These are phyloP conservation scores for Ochotona curzoniae DNA, from an alignment of 2,113 vertebrate genomes.

Conservation along the genomic window DNA sequence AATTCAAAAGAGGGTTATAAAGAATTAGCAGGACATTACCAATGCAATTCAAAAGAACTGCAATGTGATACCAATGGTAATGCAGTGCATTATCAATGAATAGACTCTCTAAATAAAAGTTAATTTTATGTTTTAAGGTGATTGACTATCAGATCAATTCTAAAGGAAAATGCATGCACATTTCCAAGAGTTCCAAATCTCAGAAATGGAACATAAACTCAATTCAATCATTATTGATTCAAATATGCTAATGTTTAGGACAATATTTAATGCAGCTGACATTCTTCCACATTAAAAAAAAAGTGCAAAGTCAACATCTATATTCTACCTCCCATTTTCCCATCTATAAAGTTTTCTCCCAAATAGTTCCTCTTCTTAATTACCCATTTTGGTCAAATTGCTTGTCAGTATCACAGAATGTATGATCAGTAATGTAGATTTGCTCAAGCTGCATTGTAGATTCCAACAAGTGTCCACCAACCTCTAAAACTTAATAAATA, in stretches of 20 bases:
- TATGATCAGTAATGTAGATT: neutral
- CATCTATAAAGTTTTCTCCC: neutral
- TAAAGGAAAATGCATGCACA: neutral
- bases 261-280: neutral
- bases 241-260: constrained; percentile 1
- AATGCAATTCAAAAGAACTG: no score
- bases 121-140: constrained; percentile 15
- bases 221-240: neutral
- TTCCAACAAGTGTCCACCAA: neutral
- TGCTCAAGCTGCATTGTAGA: neutral
- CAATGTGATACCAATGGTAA: no score
- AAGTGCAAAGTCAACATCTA: neutral
- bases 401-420: neutral
- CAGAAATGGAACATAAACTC: neutral
- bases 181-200: constrained; percentile 15
- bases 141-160: neutral
- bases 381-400: neutral
- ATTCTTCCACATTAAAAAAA: neutral
- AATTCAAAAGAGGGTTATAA: constrained; percentile 40
- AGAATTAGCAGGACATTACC: constrained; percentile 17
- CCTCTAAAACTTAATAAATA: neutral
- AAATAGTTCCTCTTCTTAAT: neutral
- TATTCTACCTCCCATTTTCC: neutral
- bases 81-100: constrained; percentile 32
- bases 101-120: constrained; percentile 25